Evolutionary conservation across 2,113 vertebrate species (phyloP), one percentile per base, ranked within the genome.

Genomic region (Oncorhynchus kisutch): DNA sequence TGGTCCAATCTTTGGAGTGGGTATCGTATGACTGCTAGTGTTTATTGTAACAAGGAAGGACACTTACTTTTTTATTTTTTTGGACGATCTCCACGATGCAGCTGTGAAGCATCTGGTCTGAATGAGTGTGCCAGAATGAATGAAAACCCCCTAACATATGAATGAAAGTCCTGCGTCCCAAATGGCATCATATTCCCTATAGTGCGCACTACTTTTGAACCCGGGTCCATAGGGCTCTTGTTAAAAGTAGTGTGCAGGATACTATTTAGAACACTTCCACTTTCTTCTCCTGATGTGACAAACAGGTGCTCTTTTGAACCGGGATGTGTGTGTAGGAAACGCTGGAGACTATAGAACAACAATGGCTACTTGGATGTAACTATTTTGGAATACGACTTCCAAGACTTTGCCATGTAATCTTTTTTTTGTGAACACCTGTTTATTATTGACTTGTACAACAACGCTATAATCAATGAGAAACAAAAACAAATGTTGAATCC

Each of bases 271-370:
- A 83, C 80, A 84, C 82, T 84, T 88, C 82, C 80, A 24, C 57
- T 48, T 75, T 78, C 22, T 18, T 12, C 76, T 71, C 64, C 62
- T 83, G 71, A 78, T 85, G 84, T 87, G 86, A 88, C 81, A 84
- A 90, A 90, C 90, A 91, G 89, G 89, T 92, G 89, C 69, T 45
- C 84, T 81, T 91, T 90, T 90, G 88, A 90, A 89, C 88, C 75
- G 13, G 71, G 88, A 90, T 85, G 78, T 54, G 16, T 54, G 51
- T 54, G 51, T 18, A 54, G 51, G 5, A 5, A 5, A 54, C 0
- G 3, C 16, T 7, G 51, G 14, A 16, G 13, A 54, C 51, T 16
- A 3, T 18, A 54, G 51, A 2, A 54, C 14, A 54, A 54, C 51
- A 54, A 18, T 54, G 51, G 12, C 16, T 18, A 16, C 12, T 16